A percentile compares a stretch with the other conserved stretches of the same genome.
Conservation (phyloP, 1,140 invertebrate species). For the Rhopalosiphum padi region DNA sequence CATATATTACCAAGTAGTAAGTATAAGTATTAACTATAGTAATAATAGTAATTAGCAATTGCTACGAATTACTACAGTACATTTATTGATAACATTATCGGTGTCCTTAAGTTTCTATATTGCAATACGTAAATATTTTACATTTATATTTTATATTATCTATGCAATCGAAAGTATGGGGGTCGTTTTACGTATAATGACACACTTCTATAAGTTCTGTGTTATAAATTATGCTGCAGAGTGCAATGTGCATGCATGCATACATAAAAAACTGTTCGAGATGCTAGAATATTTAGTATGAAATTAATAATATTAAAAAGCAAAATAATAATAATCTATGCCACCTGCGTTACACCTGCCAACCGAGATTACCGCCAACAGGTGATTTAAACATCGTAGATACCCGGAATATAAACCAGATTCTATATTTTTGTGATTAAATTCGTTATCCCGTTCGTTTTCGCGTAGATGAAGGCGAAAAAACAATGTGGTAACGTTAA, state of each 20-base stretch:
- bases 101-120: neutral
- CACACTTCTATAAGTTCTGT: no score
- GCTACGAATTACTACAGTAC: neutral
- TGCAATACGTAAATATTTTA: neutral
- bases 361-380: neutral
- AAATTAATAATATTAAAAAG: neutral
- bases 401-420: neutral
- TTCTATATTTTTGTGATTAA: neutral
- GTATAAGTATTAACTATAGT: neutral
- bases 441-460: neutral
- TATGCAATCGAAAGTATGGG: neutral
- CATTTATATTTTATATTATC: neutral
- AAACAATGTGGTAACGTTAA: neutral
- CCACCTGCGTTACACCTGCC: slow-evolving; percentile 46
- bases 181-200: no score
- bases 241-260: neutral
- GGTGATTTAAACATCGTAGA: slow-evolving; percentile 17
- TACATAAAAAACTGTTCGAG: neutral
- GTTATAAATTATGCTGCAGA: no score
- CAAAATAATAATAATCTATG: slow-evolving; percentile 26
- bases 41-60: neutral
- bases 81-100: neutral
- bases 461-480: neutral
- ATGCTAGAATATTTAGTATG: neutral
- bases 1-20: neutral